A percentile compares a stretch with the other conserved stretches of the same genome.
Evolutionary conservation across 2,113 vertebrate genomes (phyloP).

Genomic region (Myxocyprinus asiaticus): DNA sequence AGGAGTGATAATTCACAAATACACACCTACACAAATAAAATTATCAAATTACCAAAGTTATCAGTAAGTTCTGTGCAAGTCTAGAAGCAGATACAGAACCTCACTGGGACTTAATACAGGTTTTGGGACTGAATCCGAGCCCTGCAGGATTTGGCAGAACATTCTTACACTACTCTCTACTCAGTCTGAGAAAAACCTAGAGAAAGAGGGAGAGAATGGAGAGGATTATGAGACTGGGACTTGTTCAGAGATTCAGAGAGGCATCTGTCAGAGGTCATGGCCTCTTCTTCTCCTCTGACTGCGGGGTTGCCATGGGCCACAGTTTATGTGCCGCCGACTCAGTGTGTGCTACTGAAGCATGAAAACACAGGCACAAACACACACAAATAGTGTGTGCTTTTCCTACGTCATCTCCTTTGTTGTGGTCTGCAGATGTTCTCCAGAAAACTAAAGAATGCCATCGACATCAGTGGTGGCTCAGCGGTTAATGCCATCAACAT

Average conservation of each 20-base stretch:
- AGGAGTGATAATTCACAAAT: no score
- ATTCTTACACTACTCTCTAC: not conserved
- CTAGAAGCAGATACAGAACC: not conserved
- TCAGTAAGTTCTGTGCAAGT: not conserved
- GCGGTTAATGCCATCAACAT: no score
- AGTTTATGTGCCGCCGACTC: constrained; percentile 65
- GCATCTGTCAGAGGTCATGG: constrained; percentile 73
- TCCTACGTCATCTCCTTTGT: constrained; percentile 31
- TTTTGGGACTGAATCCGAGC: not conserved
- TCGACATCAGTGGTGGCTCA: no score
- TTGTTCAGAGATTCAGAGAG: constrained; percentile 53
- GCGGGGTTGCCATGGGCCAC: constrained; percentile 64
- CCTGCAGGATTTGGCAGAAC: not conserved
- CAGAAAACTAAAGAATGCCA: constrained; percentile 54
- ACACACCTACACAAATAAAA: not conserved
- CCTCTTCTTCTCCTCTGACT: constrained; percentile 46
- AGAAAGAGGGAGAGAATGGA: constrained; percentile 51
- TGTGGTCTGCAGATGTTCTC: constrained; percentile 55
- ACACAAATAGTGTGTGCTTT: constrained; percentile 43
- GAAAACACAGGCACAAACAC: constrained; percentile 37
- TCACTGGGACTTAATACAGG: not conserved
- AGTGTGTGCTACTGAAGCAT: constrained; percentile 52
- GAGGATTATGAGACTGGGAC: constrained; percentile 61
- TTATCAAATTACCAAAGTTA: not conserved
- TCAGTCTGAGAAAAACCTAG: constrained; percentile 57